Conservation (phyloP, 2,888 invertebrate genomes). For the Melanotus villosus region DNA sequence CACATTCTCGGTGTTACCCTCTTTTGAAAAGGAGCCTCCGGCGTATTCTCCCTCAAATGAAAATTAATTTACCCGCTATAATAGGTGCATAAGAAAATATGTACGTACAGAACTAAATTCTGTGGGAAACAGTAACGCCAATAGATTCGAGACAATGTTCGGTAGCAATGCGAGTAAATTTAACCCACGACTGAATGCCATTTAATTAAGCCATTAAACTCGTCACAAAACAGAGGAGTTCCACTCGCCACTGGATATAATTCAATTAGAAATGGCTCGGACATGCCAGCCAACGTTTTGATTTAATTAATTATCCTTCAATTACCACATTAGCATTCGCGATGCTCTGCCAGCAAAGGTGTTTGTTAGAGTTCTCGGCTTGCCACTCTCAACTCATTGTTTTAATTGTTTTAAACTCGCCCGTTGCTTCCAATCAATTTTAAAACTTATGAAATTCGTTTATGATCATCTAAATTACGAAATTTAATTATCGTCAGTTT, state of each 20-base stretch:
- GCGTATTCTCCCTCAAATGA: too few relatives aligned
- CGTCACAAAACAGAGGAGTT: constrained; percentile 54
- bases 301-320: constrained; percentile 65
- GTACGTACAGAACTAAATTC: background rate
- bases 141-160: constrained; percentile 33
- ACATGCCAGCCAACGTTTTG: constrained; percentile 58
- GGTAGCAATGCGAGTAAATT: constrained; percentile 39
- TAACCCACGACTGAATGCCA: constrained; percentile 49
- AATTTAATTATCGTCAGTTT: too few relatives aligned
- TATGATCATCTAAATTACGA: too few relatives aligned
- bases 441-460: background rate
- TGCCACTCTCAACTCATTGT: constrained; percentile 29
- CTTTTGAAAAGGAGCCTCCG: too few relatives aligned
- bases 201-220: constrained; percentile 55
- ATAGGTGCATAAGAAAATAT: too few relatives aligned
- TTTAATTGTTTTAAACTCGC: constrained; percentile 40
- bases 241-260: constrained; percentile 56
- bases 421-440: background rate
- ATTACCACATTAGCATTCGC: constrained; percentile 62
- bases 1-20: too few relatives aligned
- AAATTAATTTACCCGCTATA: too few relatives aligned
- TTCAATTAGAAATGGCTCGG: constrained; percentile 59
- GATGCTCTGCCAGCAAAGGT: constrained; percentile 52
- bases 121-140: background rate
- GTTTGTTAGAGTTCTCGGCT: constrained; percentile 41